These are phyloP conservation scores for Cynopterus sphinx DNA, from an alignment of 2,797 vertebrate genomes.

Conservation along the genomic window DNA sequence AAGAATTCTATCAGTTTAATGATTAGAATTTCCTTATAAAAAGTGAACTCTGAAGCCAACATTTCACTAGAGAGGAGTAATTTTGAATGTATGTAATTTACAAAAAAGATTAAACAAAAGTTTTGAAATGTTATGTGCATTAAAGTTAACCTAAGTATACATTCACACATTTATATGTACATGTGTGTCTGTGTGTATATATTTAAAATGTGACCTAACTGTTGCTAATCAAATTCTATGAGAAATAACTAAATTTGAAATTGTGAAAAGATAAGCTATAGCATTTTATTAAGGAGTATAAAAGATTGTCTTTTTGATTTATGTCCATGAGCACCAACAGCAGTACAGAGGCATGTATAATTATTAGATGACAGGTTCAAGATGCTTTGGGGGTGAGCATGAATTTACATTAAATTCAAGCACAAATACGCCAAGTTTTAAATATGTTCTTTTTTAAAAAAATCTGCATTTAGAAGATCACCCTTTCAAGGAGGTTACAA, in stretches of 20 bases:
- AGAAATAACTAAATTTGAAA: slow-evolving; percentile 29
- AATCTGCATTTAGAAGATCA: slow-evolving; percentile 45
- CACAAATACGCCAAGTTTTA: not conserved
- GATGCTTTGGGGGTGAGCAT: not conserved
- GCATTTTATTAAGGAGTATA: slow-evolving; percentile 12
- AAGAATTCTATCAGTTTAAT: not conserved
- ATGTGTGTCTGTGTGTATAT: not conserved
- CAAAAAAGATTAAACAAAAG: not conserved
- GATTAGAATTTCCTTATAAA: slow-evolving; percentile 47
- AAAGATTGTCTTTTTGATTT: slow-evolving; percentile 29
- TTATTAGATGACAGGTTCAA: not conserved
- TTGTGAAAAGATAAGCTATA: slow-evolving; percentile 7
- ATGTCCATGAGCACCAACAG: not conserved
- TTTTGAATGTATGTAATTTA: slow-evolving; percentile 8
- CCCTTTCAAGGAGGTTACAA: slow-evolving; percentile 39
- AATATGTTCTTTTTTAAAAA: slow-evolving; percentile 55
- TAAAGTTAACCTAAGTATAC: not conserved
- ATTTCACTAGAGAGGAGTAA: not conserved
- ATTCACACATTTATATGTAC: not conserved
- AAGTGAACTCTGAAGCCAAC: not conserved
- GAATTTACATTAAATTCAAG: slow-evolving; percentile 28
- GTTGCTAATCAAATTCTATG: not conserved
- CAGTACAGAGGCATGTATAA: not conserved
- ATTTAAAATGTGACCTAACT: not conserved
- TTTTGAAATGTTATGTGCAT: not conserved